Evolutionary conservation across 2,888 invertebrate species (phyloP).

Genomic region (Ochropleura plecta): DNA sequence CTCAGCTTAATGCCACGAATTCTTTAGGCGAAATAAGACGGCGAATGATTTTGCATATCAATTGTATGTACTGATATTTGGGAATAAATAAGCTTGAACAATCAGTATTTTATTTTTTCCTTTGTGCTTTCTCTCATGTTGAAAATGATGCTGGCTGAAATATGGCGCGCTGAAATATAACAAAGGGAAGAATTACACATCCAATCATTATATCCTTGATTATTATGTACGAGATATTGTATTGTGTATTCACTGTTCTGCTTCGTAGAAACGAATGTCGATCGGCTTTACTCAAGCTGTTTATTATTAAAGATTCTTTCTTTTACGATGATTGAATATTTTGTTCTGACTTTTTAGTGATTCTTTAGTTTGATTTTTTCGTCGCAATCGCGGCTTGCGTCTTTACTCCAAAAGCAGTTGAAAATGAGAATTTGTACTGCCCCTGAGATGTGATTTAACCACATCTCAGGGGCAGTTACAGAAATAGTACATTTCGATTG

Average conservation of each 20-base stretch:
- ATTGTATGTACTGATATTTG: slow-evolving; percentile 56
- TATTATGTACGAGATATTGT: slow-evolving; percentile 6
- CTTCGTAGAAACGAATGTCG: not conserved
- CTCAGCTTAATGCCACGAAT: slow-evolving; percentile 45
- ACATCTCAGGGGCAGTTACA: too few relatives aligned
- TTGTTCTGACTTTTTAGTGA: not conserved
- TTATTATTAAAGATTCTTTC: not conserved
- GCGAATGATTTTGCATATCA: slow-evolving; percentile 62
- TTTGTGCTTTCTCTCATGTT: slow-evolving; percentile 15
- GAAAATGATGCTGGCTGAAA: slow-evolving; percentile 32
- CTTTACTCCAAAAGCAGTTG: too few relatives aligned
- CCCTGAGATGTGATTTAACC: too few relatives aligned
- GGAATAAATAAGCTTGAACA: slow-evolving; percentile 52
- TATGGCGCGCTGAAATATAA: not conserved
- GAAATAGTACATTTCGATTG: too few relatives aligned
- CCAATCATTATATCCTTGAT: slow-evolving; percentile 24
- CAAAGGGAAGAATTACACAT: slow-evolving; percentile 33
- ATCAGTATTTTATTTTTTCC: slow-evolving; percentile 35
- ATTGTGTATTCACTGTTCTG: not conserved
- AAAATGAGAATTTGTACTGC: too few relatives aligned
- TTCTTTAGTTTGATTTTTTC: too few relatives aligned
- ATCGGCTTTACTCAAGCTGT: not conserved
- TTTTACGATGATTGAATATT: not conserved
- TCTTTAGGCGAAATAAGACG: slow-evolving; percentile 41
- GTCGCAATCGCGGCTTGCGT: too few relatives aligned